Base-by-base conservation (phyloP, 1,140 invertebrate species). In the Microplitis demolitor region DNA sequence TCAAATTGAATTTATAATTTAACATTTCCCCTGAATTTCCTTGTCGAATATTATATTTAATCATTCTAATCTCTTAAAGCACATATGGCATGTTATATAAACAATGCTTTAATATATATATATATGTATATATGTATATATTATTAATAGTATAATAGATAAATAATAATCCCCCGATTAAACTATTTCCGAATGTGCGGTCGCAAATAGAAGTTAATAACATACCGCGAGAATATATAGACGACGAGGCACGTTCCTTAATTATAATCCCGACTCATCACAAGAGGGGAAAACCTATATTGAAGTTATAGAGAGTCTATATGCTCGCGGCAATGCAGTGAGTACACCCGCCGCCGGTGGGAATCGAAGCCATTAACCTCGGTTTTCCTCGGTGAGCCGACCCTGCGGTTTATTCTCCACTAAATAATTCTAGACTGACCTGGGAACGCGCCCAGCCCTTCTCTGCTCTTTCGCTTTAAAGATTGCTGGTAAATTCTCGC, bases 291-390 rank as follows among this genome's bases (percentile, higher is more conserved):
- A 60, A 60, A 60, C 58, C 58, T 60, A 60, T 60, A 60, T 60
- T 34, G 58, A 33, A 60, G 58, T 60, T 60, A 60, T 60, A 63
- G 13, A 37, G 33, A 14, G 33, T 63, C 33, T 63, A 50, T 66
- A 66, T 51, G 63, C 63, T 66, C n/a, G 39, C 63, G 24, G 58
- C 14, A 60, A 60, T 60, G 58, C 58, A 60, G n/a, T 13, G 31
- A 78, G 79, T 80, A 79, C 80, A 79, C 81, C 53, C 50, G 58
- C 53, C 67, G 39, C 67, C 63, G 56, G 71, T 75, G 71, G 71
- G 70, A 75, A 75, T 75, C 71, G 71, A 75, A 75, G 70, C 74
- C 74, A 75, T 75, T 75, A 75, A 72, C 74, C 74, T 69, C 39
- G 69, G 61, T 69, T 72, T 66, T 67, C 74, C 58, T 64, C 45